Percentiles rank a stretch among this genome's conserved stretches.
These are phyloP conservation scores for Delphinus delphis DNA, from an alignment of 2,113 vertebrate species.

Conservation along the genomic window DNA sequence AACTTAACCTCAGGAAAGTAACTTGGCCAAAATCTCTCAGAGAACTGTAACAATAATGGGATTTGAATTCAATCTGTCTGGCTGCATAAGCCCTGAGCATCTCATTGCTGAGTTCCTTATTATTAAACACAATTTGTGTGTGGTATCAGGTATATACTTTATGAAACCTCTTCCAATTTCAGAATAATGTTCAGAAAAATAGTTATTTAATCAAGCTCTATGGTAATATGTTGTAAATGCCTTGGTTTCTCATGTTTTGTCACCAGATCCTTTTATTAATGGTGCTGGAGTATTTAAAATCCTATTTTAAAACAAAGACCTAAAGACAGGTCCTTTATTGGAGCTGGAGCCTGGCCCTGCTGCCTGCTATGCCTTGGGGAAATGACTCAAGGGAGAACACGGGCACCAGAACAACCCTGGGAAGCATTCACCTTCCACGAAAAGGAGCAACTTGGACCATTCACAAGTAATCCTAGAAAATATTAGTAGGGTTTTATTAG, in stretches of 20 bases:
- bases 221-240: neutral
- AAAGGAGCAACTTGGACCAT: neutral
- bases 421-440: neutral
- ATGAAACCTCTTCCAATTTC: neutral
- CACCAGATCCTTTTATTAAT: neutral
- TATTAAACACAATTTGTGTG: neutral
- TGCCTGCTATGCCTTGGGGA: neutral
- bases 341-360: neutral
- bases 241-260: neutral
- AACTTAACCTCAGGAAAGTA: neutral
- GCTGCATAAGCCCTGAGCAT: neutral
- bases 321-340: neutral
- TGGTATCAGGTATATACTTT: neutral
- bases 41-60: neutral
- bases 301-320: neutral
- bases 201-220: neutral
- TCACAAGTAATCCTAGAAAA: neutral
- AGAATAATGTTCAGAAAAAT: neutral
- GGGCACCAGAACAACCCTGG: neutral
- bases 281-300: neutral
- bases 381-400: fast-evolving
- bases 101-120: neutral
- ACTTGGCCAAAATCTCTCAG: neutral
- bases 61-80: neutral
- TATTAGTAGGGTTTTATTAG: neutral